phyloP scores from a whole-genome alignment of 2,797 vertebrate species.

The Notamacropus eugenii region DNA sequence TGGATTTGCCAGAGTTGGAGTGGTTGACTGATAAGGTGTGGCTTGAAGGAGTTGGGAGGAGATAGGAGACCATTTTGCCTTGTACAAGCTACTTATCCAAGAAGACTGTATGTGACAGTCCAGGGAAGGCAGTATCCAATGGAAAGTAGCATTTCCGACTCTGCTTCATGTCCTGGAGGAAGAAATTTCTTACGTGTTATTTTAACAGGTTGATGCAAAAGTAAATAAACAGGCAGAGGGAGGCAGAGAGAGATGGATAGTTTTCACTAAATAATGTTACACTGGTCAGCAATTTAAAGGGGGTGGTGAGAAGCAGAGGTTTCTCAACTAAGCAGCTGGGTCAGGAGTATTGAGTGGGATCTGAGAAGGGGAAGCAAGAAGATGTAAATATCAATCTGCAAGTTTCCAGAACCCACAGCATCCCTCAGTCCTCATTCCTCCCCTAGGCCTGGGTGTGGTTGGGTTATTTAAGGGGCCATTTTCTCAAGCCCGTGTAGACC shows the following conservation, averaged over 20 bases:
- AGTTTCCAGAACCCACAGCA: background rate
- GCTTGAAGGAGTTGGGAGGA: slow-evolving; percentile 65
- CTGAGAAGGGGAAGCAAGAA: background rate
- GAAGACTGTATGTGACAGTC: slow-evolving; percentile 57
- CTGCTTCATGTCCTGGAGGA: background rate
- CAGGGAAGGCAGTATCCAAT: slow-evolving; percentile 65
- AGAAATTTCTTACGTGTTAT: slow-evolving; percentile 70
- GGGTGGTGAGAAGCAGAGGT: background rate
- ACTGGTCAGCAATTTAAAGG: slow-evolving; percentile 52
- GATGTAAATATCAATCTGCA: background rate
- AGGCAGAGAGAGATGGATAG: slow-evolving; percentile 56
- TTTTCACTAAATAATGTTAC: slow-evolving; percentile 72
- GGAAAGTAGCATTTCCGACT: slow-evolving; percentile 54
- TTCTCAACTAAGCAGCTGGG: slow-evolving; percentile 4
- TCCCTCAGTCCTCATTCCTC: background rate
- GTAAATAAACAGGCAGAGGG: slow-evolving; percentile 68
- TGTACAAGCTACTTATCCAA: slow-evolving; percentile 71
- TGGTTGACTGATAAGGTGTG: slow-evolving; percentile 47
- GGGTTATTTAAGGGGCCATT: background rate
- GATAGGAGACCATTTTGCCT: slow-evolving; percentile 72
- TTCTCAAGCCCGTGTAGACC: background rate
- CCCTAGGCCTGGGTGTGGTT: background rate
- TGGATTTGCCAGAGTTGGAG: slow-evolving; percentile 58
- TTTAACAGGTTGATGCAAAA: slow-evolving; percentile 79
- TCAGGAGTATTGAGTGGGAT: background rate